Evolutionary conservation across 2,797 vertebrate genomes (phyloP), one percentile per base, ranked within the genome.

Genomic region (Catharus ustulatus): DNA sequence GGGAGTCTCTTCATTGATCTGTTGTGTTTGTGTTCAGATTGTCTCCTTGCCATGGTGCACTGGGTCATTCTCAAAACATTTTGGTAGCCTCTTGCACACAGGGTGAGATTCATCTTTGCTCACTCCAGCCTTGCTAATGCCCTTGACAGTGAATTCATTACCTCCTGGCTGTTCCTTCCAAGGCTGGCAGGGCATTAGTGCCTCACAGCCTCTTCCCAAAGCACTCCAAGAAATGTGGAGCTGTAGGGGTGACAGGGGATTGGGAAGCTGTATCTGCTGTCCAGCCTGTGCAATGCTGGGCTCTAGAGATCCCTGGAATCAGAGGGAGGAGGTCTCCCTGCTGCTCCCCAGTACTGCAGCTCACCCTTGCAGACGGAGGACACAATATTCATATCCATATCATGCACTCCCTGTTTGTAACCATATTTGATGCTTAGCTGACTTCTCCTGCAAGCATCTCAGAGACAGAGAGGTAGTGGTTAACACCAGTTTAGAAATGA

Each of bases 271-370:
- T 49, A 17, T 64, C 62, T 85, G 64, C 55, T 11, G 2, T 54
- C 46, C 38, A 38, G 7, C 22, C 48, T 62, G 13, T 55, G 81
- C 0, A 0, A 21, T 0, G 0, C 4, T 43, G 81, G 30, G n/a
- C 61, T 54, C 38, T 11, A 46, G 61, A 58, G 29, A 73, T 23
- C 15, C 34, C n/a, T 10, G 3, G 8, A 46, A 17, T 4, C 1
- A 1, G 32, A 32, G 54, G 49, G 27, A 66, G 73, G 43, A 66
- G 40, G 21, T 36, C 32, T 86, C 17, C 8, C 23, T 58, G 36
- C 48, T 63, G 72, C 58, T 71, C 45, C 45, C 20, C 54, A 51
- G 54, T 54, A 23, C 30, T 38, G 42, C 27, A 87, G 43, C 46
- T 85, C 42, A 22, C 7, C 7, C 15, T 40, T 0, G 0, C 14